Evolutionary conservation across 2,888 invertebrate genomes (phyloP).

Genomic region (Chelonus formosanus): DNA sequence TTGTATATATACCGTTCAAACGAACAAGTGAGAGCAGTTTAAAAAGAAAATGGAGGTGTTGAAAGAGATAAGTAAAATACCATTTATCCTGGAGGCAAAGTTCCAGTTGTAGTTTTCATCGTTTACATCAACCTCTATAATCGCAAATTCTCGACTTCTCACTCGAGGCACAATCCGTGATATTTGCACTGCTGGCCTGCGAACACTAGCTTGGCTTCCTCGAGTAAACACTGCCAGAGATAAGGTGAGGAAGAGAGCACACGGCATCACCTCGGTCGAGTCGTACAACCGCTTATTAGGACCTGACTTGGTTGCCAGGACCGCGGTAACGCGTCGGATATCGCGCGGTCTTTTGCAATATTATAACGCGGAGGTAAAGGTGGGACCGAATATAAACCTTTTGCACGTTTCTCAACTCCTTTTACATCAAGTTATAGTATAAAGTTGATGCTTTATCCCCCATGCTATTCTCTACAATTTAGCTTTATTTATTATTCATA

Average conservation of each 20-base stretch:
- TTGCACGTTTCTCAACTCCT: too few relatives aligned
- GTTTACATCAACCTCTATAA: conserved; percentile 12
- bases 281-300: conserved; percentile 49
- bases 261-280: conserved; percentile 41
- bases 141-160: conserved; percentile 9
- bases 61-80: conserved; percentile 1
- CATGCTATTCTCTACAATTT: too few relatives aligned
- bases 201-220: conserved; percentile 28
- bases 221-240: conserved; percentile 44
- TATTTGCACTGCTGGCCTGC: conserved; percentile 32
- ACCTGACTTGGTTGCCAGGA: conserved; percentile 30
- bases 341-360: conserved; percentile 35
- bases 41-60: conserved; percentile 5
- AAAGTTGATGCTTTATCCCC: too few relatives aligned
- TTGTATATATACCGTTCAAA: too few relatives aligned
- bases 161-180: conserved; percentile 34
- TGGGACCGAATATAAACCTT: neutral
- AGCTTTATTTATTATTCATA: too few relatives aligned
- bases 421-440: too few relatives aligned
- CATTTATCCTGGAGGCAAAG: conserved; percentile 2
- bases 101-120: neutral
- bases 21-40: too few relatives aligned
- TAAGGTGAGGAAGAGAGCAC: conserved; percentile 36
- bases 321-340: conserved; percentile 37
- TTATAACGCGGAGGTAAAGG: conserved; percentile 15